These are phyloP conservation scores for Eulemur macaco DNA, from an alignment of 2,113 vertebrate genomes.

Conservation along the genomic window DNA sequence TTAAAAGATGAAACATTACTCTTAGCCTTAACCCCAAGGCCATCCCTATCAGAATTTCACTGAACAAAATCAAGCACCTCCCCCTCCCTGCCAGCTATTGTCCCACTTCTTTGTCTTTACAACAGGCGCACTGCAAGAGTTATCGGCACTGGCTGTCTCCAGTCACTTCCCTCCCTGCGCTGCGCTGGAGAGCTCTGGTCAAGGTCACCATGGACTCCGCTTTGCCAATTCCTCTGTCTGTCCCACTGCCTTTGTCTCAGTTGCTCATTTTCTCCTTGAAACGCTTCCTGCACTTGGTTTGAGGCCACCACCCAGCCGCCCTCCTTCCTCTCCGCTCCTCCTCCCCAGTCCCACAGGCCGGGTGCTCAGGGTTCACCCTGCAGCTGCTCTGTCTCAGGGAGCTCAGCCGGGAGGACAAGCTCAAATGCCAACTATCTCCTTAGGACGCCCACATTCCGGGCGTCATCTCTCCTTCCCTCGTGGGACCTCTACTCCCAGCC, in stretches of 20 bases:
- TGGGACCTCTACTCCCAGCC: neutral
- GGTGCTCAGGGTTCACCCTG: neutral
- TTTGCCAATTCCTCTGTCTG: fast-evolving
- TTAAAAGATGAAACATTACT: neutral
- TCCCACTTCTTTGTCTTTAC: neutral
- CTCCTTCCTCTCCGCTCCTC: fast-evolving
- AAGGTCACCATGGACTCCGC: fast-evolving
- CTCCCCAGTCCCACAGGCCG: neutral
- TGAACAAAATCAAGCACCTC: too few species aligned
- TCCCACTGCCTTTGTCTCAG: fast-evolving
- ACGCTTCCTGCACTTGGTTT: neutral
- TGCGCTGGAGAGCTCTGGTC: neutral
- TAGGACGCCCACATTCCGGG: neutral
- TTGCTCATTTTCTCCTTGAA: neutral
- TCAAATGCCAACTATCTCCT: fast-evolving
- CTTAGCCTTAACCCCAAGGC: neutral
- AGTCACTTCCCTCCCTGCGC: neutral
- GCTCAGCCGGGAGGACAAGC: fast-evolving
- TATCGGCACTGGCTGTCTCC: fast-evolving
- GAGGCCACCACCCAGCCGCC: neutral
- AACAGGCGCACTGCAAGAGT: fast-evolving
- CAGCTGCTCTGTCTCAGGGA: fast-evolving
- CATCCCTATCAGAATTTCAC: neutral
- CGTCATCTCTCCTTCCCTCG: fast-evolving
- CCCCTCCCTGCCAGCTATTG: fast-evolving